Evolutionary conservation across 2,113 vertebrate species (phyloP).

Genomic region (Litocranius walleri): DNA sequence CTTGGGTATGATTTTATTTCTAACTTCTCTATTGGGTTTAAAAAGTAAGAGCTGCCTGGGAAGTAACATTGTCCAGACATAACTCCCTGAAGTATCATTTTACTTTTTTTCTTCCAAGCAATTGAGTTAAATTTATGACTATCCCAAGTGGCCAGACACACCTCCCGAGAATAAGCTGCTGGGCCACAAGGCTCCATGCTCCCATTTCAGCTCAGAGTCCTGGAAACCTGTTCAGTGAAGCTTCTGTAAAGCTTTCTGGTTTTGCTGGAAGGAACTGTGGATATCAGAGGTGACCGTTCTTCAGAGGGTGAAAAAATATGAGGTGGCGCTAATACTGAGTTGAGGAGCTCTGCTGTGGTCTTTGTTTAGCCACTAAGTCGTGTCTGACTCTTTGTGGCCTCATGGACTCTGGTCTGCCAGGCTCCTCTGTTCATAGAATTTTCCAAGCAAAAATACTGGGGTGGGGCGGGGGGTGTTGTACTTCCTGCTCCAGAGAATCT

Average conservation of each 20-base stretch:
- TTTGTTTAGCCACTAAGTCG: background rate
- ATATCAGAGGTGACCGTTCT: background rate
- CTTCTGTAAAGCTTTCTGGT: background rate
- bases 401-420: background rate
- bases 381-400: background rate
- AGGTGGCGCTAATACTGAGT: background rate
- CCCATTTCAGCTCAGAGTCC: background rate
- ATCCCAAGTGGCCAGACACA: background rate
- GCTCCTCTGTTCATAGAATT: background rate
- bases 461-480: background rate
- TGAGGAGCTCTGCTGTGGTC: background rate
- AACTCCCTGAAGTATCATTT: conserved; percentile 41
- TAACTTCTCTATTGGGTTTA: conserved; percentile 21
- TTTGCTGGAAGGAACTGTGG: background rate
- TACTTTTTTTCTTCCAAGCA: conserved; percentile 6
- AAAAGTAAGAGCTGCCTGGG: conserved; percentile 35
- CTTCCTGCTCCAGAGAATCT: background rate
- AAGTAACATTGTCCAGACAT: conserved; percentile 48
- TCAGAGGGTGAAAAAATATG: background rate
- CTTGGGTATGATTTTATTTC: conserved; percentile 55
- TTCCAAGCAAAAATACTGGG: background rate
- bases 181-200: background rate
- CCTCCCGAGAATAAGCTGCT: background rate
- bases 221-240: background rate
- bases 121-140: conserved; percentile 43